Conservation (phyloP, 2,888 invertebrate species). For the Eucera pruinosa region DNA sequence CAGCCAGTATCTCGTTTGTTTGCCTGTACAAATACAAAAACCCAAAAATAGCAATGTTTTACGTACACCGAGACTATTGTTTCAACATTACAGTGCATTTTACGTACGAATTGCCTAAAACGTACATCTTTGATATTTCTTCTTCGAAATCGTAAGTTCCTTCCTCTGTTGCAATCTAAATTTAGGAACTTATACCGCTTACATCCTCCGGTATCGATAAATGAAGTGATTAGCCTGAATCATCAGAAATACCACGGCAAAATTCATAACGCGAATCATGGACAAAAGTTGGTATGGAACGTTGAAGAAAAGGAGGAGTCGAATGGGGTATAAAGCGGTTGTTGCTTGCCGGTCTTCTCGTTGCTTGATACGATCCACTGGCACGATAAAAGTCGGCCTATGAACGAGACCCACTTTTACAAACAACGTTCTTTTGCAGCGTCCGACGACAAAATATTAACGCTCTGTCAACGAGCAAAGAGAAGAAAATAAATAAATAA, state of each 20-base stretch:
- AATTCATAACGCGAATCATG: neutral
- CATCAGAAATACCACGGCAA: neutral
- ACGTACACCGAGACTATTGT: neutral
- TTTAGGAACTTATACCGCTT: too few relatives aligned
- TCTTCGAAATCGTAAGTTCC: neutral
- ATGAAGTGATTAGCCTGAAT: neutral
- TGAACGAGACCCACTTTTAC: constrained; percentile 4
- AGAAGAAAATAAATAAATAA: neutral
- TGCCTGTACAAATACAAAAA: neutral
- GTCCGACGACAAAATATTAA: constrained; percentile 5
- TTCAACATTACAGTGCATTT: neutral
- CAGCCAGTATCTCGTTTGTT: neutral
- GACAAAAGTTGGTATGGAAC: neutral
- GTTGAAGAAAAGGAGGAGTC: neutral
- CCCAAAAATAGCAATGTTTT: neutral
- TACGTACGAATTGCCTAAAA: neutral
- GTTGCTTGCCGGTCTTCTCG: constrained; percentile 10
- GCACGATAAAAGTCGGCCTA: constrained; percentile 17
- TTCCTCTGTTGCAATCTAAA: neutral
- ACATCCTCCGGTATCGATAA: neutral
- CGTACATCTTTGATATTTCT: neutral
- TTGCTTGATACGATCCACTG: constrained; percentile 29
- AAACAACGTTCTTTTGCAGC: constrained; percentile 8
- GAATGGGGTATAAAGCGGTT: neutral
- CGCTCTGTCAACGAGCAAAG: neutral